Base-by-base conservation (phyloP, 2,797 vertebrate genomes). In the Chrysocyon brachyurus region DNA sequence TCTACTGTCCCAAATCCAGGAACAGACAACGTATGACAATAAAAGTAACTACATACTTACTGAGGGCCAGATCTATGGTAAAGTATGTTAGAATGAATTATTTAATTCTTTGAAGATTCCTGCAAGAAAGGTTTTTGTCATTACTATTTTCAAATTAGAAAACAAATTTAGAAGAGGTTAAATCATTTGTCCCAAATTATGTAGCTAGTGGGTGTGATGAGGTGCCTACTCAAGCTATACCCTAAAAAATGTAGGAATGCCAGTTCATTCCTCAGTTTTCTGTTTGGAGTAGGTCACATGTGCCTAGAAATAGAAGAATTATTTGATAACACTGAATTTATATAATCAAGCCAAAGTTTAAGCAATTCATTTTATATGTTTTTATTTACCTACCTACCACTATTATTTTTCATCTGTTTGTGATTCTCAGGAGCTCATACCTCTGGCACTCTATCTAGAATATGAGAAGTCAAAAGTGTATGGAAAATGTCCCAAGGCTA, bases 111-210 rank as follows among this genome's bases (percentile, higher is more conserved):
- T 46, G 26, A 89, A 72, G 28, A 95, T 24, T 14, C 24, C 59
- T 57, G 2, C 28, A 31, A 89, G 70, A 88, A 91, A 75, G 2
- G 46, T 84, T 88, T 57, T 94, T 84, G 11, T 87, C 33, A 26
- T 87, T 90, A 70, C 66, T 59, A 5, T 79, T 90, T 96, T 92
- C 57, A 56, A 85, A 59, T 88, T 49, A 82, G 49, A 90, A 94
- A 78, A 73, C 17, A 22, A 91, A 93, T 73, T 63, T 59, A 86
- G 72, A 83, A 72, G n/a, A 84, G 3, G 24, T 57, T 40, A 52
- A 86, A 26, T 88, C 87, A 70, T 72, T 70, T 93, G 7, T 15
- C 83, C 78, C 52, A 92, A 91, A 19, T 86, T 73, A 63, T 26
- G 6, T 66, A 70, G 46, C 82, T 78, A 17, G 12, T 57, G 3